Evolutionary conservation across 2,113 vertebrate species (phyloP).

Genomic region (Hippoglossus stenolepis): DNA sequence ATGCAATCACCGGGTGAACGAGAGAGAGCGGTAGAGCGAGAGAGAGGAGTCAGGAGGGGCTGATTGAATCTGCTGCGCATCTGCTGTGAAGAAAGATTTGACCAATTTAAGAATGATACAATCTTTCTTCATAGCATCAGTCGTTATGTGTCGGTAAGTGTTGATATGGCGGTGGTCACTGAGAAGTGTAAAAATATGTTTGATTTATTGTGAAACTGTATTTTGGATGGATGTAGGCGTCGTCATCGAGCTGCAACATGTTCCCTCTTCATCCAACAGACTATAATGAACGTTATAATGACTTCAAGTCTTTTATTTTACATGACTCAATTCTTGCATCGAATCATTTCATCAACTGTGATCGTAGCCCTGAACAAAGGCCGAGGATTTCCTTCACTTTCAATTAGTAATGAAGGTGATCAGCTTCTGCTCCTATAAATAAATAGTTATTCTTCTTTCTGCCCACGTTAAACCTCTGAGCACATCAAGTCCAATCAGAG

Average conservation of each 20-base stretch:
- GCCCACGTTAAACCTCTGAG: background rate
- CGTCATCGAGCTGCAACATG: background rate
- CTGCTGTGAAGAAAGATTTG: too few species aligned
- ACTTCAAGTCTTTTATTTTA: background rate
- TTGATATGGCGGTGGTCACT: too few species aligned
- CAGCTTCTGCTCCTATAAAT: background rate
- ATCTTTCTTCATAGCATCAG: too few species aligned
- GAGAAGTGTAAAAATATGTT: too few species aligned
- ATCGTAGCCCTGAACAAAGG: background rate
- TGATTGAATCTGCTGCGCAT: too few species aligned
- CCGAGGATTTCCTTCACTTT: background rate
- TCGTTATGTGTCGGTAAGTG: too few species aligned
- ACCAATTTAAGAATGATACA: too few species aligned
- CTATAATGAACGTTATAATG: background rate
- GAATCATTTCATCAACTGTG: background rate
- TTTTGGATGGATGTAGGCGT: too few species aligned
- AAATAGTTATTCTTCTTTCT: constrained; percentile 10
- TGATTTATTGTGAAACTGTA: too few species aligned
- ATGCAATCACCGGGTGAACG: too few species aligned
- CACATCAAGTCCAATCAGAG: background rate
- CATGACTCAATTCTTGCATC: background rate
- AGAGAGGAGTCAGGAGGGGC: too few species aligned
- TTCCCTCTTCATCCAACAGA: background rate
- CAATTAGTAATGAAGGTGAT: background rate
- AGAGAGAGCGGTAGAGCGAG: too few species aligned